Evolutionary conservation across 2,113 vertebrate species (phyloP), one percentile per base, ranked within the genome.

Genomic region (Noturus placidus): DNA sequence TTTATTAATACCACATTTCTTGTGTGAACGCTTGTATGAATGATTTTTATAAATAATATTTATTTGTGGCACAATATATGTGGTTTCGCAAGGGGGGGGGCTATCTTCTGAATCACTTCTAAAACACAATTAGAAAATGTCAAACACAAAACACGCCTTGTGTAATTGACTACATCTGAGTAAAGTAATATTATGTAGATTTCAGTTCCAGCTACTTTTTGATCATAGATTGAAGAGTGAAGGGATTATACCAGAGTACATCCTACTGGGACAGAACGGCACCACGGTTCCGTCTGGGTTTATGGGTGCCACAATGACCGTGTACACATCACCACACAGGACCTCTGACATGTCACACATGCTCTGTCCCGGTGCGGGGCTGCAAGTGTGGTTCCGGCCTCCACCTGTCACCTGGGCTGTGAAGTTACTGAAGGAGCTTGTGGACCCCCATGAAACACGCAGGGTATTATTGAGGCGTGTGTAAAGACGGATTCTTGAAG

Each of bases 401-500:
- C 92, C 95, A 0, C 96, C 96, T 10, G 59, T 56, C 83, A 99
- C 90, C 87, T 96, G 94, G 8, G 94, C 93, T 0, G 69, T 91
- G 90, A 96, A 96, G 87, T 91, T 95, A 61, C 92, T 91, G 14
- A 77, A 89, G 87, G 92, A 85, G 79, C 90, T 92, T 8, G 94
- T 86, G 38, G 94, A 93, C 88, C 89, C 92, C 98, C 98, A 99
- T 91, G 94, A 91, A 42, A 99, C 94, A 57, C 96, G 93, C 90
- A 98, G 93, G 4, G 96, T 93, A 19, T 95, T 96, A 78, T 88
- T 93, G 22, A 92, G 82, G 54, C 95, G 91, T 85, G 93, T 92
- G 19, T 97, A 97, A 2, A 98, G 92, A 86, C 96, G 96, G 86
- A 99, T 95, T 0, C 96, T 95, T 80, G 95, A 95, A 0, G 97